Evolutionary conservation across 2,888 invertebrate genomes (phyloP), one percentile per base, ranked within the genome.

Genomic region (Ellobium chinense): DNA sequence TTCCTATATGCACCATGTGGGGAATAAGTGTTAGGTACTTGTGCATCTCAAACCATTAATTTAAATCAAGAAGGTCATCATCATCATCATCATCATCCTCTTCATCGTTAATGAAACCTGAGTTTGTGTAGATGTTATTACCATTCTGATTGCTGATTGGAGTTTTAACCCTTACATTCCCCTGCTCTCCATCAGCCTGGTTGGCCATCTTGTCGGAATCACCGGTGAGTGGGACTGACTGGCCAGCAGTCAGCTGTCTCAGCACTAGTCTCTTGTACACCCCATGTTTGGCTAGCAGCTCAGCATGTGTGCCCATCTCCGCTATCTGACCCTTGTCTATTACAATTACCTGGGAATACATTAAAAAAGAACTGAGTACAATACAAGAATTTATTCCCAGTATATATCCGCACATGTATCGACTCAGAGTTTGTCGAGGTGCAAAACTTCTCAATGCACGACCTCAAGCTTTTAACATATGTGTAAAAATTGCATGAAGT

Each of bases 341-440:
- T 5, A 92, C 92, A 24, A 92, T 83, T n/a, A 92, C 92, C 92
- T 92, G 85, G n/a, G n/a, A n/a, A n/a, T n/a, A n/a, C n/a, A n/a
- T n/a, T n/a, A n/a, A n/a, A n/a, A n/a, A n/a, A n/a, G n/a, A n/a
- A n/a, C n/a, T n/a, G n/a, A n/a, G n/a, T n/a, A n/a, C n/a, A n/a
- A n/a, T n/a, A n/a, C n/a, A n/a, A n/a, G n/a, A n/a, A n/a, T n/a
- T n/a, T n/a, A n/a, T n/a, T n/a, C n/a, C n/a, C n/a, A n/a, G n/a
- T n/a, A n/a, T n/a, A n/a, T n/a, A n/a, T n/a, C n/a, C n/a, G n/a
- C n/a, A n/a, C n/a, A n/a, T n/a, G n/a, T n/a, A n/a, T n/a, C n/a
- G n/a, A n/a, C n/a, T n/a, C n/a, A n/a, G n/a, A n/a, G n/a, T n/a
- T n/a, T n/a, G n/a, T n/a, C n/a, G n/a, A n/a, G n/a, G n/a, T n/a